phyloP scores from a whole-genome alignment of 1,140 invertebrate genomes.

The Gonioctena quinquepunctata region DNA sequence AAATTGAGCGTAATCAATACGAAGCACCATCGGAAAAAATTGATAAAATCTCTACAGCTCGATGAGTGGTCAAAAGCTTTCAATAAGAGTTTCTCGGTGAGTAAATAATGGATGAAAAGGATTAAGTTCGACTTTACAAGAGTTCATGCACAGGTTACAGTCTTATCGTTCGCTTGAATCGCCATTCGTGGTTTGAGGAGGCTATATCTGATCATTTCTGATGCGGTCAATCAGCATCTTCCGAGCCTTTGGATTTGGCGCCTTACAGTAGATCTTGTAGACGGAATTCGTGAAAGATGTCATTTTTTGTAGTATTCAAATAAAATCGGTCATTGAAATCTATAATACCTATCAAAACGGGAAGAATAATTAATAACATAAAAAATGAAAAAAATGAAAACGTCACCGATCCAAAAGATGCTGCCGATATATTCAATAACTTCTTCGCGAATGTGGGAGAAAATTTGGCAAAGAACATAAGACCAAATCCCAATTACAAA shows the following conservation, averaged over 20 bases:
- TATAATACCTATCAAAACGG: no score
- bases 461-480: no score
- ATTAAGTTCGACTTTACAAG: background rate
- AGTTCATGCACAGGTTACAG: background rate
- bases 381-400: no score
- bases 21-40: background rate
- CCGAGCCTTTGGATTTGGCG: background rate
- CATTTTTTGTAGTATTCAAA: no score
- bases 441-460: no score
- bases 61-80: conserved; percentile 3
- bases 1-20: conserved; percentile 2
- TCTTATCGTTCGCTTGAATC: background rate
- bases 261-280: no score
- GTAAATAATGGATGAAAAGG: background rate
- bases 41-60: conserved; percentile 2
- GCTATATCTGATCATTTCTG: background rate
- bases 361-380: no score
- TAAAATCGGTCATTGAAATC: no score
- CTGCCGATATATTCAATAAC: no score
- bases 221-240: background rate
- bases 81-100: background rate
- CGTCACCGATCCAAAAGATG: no score
- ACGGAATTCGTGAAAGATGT: no score
- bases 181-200: background rate
- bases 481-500: no score